Evolutionary conservation across 2,888 invertebrate genomes (phyloP).

Genomic region (Latrodectus hesperus): DNA sequence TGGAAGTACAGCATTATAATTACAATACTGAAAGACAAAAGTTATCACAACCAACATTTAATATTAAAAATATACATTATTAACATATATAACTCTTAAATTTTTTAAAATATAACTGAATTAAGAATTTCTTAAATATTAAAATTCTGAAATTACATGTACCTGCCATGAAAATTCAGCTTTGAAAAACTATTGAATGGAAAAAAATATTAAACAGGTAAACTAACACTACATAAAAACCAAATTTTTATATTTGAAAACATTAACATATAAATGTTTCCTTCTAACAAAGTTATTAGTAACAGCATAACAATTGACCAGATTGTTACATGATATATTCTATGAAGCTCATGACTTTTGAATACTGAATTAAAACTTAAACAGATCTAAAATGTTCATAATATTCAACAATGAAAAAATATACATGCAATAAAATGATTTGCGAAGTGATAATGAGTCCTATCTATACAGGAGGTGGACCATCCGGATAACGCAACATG

Average conservation of each 20-base stretch:
- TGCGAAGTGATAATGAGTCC: background rate
- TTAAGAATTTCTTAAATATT: background rate
- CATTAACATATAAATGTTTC: background rate
- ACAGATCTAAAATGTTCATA: background rate
- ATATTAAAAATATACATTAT: slow-evolving; percentile 11
- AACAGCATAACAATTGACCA: background rate
- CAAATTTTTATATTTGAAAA: background rate
- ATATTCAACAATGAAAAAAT: background rate
- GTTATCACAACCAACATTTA: slow-evolving; percentile 66
- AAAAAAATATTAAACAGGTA: background rate
- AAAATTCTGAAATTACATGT: slow-evolving; percentile 29
- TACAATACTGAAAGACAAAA: slow-evolving; percentile 51
- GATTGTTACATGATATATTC: background rate
- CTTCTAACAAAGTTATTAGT: background rate
- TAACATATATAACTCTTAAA: background rate
- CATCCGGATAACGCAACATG: slow-evolving; percentile 91
- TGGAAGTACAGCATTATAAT: background rate
- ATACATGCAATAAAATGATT: background rate
- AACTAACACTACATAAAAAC: background rate
- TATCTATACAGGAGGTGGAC: slow-evolving; percentile 90
- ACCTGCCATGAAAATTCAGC: slow-evolving; percentile 54
- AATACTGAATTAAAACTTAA: slow-evolving; percentile 13
- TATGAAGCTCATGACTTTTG: slow-evolving; percentile 43
- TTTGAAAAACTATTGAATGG: background rate
- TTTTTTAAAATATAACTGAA: background rate